Conservation (phyloP, 2,888 invertebrate genomes). For the Eurytoma californica region DNA sequence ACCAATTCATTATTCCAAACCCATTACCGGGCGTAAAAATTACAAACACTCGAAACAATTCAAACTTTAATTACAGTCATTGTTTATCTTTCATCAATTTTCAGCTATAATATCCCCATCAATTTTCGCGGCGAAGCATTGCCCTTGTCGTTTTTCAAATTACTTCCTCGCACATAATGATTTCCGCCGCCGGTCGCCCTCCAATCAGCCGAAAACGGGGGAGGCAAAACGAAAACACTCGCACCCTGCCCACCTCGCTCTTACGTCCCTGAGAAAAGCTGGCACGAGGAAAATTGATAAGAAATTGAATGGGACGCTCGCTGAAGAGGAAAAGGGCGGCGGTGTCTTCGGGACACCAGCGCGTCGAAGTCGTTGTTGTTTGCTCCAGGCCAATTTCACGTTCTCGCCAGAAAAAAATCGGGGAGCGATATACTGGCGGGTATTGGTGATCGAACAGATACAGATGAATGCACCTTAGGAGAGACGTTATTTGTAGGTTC, state of each 20-base stretch:
- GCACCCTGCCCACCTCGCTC: not conserved
- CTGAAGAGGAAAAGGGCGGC: not conserved
- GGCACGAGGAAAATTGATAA: conserved; percentile 32
- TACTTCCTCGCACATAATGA: not conserved
- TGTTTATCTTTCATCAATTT: too few relatives aligned
- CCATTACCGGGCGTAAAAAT: not conserved
- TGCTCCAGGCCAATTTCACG: too few relatives aligned
- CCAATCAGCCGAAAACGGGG: not conserved
- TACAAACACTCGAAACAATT: not conserved
- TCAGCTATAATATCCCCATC: not conserved
- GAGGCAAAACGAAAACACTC: not conserved
- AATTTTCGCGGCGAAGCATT: not conserved
- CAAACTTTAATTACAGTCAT: too few relatives aligned
- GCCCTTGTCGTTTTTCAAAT: not conserved
- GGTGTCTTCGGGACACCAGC: too few relatives aligned
- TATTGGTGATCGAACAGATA: too few relatives aligned
- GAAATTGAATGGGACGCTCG: conserved; percentile 40
- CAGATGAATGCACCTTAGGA: too few relatives aligned
- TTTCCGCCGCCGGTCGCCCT: not conserved
- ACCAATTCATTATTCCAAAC: not conserved
- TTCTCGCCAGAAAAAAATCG: too few relatives aligned
- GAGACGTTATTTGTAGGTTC: too few relatives aligned
- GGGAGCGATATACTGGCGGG: too few relatives aligned
- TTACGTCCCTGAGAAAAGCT: not conserved
- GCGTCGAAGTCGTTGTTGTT: too few relatives aligned